Base-by-base conservation (phyloP, 2,888 invertebrate species). In the Chrysotoxum bicinctum region DNA sequence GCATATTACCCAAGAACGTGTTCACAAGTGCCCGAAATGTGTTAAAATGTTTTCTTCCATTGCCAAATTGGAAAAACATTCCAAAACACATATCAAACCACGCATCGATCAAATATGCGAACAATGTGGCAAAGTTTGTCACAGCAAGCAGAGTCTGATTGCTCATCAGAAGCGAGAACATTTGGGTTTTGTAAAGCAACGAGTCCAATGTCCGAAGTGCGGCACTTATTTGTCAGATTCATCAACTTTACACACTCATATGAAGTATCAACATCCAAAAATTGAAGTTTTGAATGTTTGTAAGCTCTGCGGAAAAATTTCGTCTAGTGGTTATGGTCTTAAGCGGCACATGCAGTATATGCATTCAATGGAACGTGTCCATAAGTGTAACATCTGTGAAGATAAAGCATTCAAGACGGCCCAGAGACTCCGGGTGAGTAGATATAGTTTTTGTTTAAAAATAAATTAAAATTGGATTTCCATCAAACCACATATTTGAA, bases 381-480 rank as follows among this genome's bases (percentile, higher is more conserved):
- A 87, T 52, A 88, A 88, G 56, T 89, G 89, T 60, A 85, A 82
- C 5, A 79, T 88, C 50, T 89, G 89, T 45, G 87, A 87, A 8
- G 77, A 82, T 12, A 89, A 89, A 54, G 88, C 88, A 1, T 89
- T 89, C 56, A 88, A 88, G 45, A 78, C 84, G 4, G 64, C 87
- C 0, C 79, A 87, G 56, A 80, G 69, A 19, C 66, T 87, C 0
- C 79, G 81, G 81, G 88, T 88, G 45, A 87, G 88, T 81, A 37
- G 14, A 21, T 43, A 14, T n/a, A 5, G 8, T 26, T 52, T n/a
- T 16, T 16, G 1, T 16, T 9, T 16, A 16, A 16, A 16, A 10
- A 16, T 10, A n/a, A n/a, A n/a, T n/a, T 5, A 21, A 48, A 21
- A 10, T 21, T 12, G 9, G 40, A 40, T n/a, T 5, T n/a, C 40